A percentile compares a stretch with the other conserved stretches of the same genome.
Evolutionary conservation across 1,140 invertebrate genomes (phyloP).

Genomic region (honey bee (Apis mellifera)): Amel_HAv3.1 CM009931.2:24515501-24516000

Average conservation of each 20-base stretch:
- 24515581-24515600: background rate
- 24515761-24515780: slow-evolving; percentile 1
- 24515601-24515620: no score
- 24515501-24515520: background rate
- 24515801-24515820: slow-evolving; percentile 52
- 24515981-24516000: background rate
- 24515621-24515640: slow-evolving; percentile 7
- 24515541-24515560: background rate
- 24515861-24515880: slow-evolving; percentile 10
- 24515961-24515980: slow-evolving; percentile 12
- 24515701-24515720: slow-evolving; percentile 58
- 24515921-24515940: slow-evolving; percentile 26
- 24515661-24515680: slow-evolving; percentile 57
- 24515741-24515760: slow-evolving; percentile 55
- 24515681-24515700: slow-evolving; percentile 56
- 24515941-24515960: slow-evolving; percentile 39
- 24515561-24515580: slow-evolving; percentile 7
- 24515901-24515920: slow-evolving; percentile 14
- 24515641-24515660: background rate
- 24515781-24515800: slow-evolving; percentile 18
- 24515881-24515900: background rate
- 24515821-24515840: slow-evolving; percentile 15
- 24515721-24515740: slow-evolving; percentile 59
- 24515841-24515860: slow-evolving; percentile 64
- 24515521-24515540: slow-evolving; percentile 9